A percentile compares a stretch with the other conserved stretches of the same genome.
These are phyloP conservation scores for Plotosus lineatus DNA, from an alignment of 2,113 vertebrate species.

Conservation along the genomic window DNA sequence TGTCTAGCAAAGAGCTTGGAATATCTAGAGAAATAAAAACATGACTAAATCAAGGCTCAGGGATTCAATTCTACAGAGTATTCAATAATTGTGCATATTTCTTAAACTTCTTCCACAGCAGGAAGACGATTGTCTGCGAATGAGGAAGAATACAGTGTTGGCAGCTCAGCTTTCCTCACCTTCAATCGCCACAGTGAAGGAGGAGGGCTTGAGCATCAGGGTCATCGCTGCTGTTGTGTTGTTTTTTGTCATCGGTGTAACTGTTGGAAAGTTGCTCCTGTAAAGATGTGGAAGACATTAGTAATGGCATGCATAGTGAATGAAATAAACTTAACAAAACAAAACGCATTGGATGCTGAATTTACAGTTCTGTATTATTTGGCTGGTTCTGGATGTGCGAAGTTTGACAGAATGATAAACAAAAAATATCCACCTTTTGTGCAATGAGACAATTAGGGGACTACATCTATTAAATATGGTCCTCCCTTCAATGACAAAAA, in stretches of 20 bases:
- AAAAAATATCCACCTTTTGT: conserved; percentile 73
- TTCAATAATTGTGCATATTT: background rate
- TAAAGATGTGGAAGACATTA: conserved; percentile 71
- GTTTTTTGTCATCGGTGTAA: conserved; percentile 93
- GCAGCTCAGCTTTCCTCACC: conserved; percentile 77
- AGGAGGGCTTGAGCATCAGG: conserved; percentile 86
- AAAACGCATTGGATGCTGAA: conserved; percentile 59
- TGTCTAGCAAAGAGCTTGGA: background rate
- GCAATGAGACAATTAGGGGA: conserved; percentile 52
- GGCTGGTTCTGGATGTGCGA: conserved; percentile 84
- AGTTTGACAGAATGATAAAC: conserved; percentile 74
- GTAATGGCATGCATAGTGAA: conserved; percentile 76
- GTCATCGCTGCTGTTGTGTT: conserved; percentile 85
- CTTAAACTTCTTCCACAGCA: conserved; percentile 51
- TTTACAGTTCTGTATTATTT: conserved; percentile 78
- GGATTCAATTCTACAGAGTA: background rate
- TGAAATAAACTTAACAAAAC: conserved; percentile 52
- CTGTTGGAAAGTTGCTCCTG: conserved; percentile 95
- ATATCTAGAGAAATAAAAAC: background rate
- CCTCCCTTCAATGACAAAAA: conserved; percentile 86
- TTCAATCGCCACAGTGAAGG: conserved; percentile 74
- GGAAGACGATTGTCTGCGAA: conserved; percentile 93
- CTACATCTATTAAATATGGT: conserved; percentile 71
- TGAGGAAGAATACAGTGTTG: conserved; percentile 84
- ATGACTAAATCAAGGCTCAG: background rate